Evolutionary conservation across 2,113 vertebrate species (phyloP).

Genomic region (Syngnathus floridae): DNA sequence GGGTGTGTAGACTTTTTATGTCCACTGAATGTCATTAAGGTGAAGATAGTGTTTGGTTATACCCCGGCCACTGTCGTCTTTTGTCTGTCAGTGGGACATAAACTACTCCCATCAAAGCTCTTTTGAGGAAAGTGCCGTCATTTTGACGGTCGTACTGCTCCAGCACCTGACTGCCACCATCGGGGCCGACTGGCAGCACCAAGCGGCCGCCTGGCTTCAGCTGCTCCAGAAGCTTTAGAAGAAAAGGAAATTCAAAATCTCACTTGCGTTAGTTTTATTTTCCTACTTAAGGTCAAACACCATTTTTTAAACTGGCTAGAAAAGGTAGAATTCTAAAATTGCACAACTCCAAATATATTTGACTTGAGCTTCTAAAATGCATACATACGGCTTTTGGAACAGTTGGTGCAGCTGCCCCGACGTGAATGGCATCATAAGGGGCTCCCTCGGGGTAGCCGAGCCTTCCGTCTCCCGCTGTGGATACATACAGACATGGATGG

Average conservation of each 20-base stretch:
- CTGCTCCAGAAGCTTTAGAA: constrained; percentile 77
- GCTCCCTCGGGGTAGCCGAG: constrained; percentile 77
- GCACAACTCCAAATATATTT: not conserved
- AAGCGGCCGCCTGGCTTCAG: constrained; percentile 83
- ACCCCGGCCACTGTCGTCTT: constrained; percentile 81
- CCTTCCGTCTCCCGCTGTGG: constrained; percentile 80
- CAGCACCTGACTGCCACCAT: constrained; percentile 78
- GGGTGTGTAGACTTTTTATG: not conserved
- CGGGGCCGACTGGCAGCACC: constrained; percentile 81
- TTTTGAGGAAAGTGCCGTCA: constrained; percentile 77
- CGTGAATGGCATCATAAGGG: constrained; percentile 86
- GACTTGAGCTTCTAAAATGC: not conserved
- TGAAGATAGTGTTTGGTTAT: constrained; percentile 9
- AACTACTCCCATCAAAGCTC: constrained; percentile 82
- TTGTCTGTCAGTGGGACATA: constrained; percentile 87
- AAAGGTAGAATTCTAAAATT: not conserved
- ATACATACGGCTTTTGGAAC: constrained; percentile 75
- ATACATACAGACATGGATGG: not conserved
- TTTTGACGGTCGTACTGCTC: constrained; percentile 84
- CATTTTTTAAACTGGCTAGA: not conserved
- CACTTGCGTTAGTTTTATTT: not conserved
- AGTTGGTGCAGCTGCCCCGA: constrained; percentile 79
- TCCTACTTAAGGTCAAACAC: not conserved
- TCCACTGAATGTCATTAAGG: not conserved
- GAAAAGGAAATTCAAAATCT: not conserved